Evolutionary conservation across 2,888 invertebrate species (phyloP), one percentile per base, ranked within the genome.

Genomic region (Chromoteleia sp.): DNA sequence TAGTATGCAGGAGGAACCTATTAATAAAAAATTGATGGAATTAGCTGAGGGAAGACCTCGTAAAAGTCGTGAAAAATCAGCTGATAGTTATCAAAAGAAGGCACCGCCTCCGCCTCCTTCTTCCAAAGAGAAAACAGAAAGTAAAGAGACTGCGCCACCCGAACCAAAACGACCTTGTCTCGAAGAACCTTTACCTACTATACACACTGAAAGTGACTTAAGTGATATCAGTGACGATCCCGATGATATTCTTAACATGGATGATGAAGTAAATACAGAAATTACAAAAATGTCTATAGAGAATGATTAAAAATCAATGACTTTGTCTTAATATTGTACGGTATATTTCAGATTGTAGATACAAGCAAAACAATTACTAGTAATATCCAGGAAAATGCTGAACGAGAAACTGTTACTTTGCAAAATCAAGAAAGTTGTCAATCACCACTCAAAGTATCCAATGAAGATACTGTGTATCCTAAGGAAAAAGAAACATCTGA

Each of bases 141-240:
- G 73, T 1, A 89, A 88, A 45, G 90, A 90, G 81, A 65, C 67
- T 3, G 67, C 82, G 91, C 91, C 87, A 85, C 63, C 89, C 86
- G 73, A 88, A 70, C 81, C 87, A 0, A 90, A 90, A 70, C 87
- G 90, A 45, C 70, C 86, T 0, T 88, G 89, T 25, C 85, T 92
- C 5, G 92, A 92, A 52, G 92, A 92, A 74, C 90, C 86, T 45
- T 88, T 77, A 75, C 93, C 75, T 92, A 94, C 85, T 90, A 93
- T 89, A 91, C 94, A 83, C 92, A 95, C 87, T 93, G 95, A 85
- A 94, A 95, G 91, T 88, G 95, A 96, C 90, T 93, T 97, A 10
- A 97, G 97, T 91, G 97, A 97, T 92, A 97, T 97, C 80, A 97
- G 97, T 89, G 97, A 97, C 86, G 97, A 97, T 91, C 96, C 97